These are phyloP conservation scores for Lithophane ornitopus DNA, from an alignment of 2,888 invertebrate genomes.

Conservation along the genomic window DNA sequence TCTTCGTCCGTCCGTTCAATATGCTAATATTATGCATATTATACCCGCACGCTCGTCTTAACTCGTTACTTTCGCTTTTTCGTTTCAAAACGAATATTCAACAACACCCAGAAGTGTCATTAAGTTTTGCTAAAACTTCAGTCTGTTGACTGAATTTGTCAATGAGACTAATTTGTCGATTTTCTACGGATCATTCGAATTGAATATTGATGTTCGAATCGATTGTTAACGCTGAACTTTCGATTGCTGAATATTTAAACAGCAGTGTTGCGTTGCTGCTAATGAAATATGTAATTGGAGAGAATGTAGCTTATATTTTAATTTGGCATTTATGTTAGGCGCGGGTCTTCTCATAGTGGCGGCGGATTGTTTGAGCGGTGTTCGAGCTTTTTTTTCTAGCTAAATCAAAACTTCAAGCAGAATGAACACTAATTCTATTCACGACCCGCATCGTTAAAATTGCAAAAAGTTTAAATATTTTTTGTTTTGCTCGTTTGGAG, in stretches of 20 bases:
- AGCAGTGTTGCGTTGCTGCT: slow-evolving; percentile 21
- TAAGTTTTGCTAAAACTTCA: slow-evolving; percentile 23
- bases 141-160: slow-evolving; percentile 39
- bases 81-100: slow-evolving; percentile 46
- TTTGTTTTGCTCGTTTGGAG: slow-evolving; percentile 9
- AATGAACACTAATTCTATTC: slow-evolving; percentile 45
- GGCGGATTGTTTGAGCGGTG: slow-evolving; percentile 27
- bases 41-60: slow-evolving; percentile 11
- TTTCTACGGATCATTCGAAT: slow-evolving; percentile 47
- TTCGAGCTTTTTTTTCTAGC: slow-evolving; percentile 27
- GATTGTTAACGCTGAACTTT: slow-evolving; percentile 40
- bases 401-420: slow-evolving; percentile 17
- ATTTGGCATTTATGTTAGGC: slow-evolving; percentile 32
- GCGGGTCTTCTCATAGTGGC: not conserved
- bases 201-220: slow-evolving; percentile 45
- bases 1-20: slow-evolving; percentile 42
- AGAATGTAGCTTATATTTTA: slow-evolving; percentile 28
- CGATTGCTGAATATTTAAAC: slow-evolving; percentile 26
- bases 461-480: slow-evolving; percentile 16
- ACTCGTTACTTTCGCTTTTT: slow-evolving; percentile 58
- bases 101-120: slow-evolving; percentile 21
- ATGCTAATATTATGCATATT: slow-evolving; percentile 61
- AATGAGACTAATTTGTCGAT: slow-evolving; percentile 42
- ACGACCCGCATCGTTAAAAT: slow-evolving; percentile 1
- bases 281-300: slow-evolving; percentile 27